A percentile compares a stretch with the other conserved stretches of the same genome.
Conservation (phyloP, 2,113 vertebrate species). For the Chaenocephalus aceratus region DNA sequence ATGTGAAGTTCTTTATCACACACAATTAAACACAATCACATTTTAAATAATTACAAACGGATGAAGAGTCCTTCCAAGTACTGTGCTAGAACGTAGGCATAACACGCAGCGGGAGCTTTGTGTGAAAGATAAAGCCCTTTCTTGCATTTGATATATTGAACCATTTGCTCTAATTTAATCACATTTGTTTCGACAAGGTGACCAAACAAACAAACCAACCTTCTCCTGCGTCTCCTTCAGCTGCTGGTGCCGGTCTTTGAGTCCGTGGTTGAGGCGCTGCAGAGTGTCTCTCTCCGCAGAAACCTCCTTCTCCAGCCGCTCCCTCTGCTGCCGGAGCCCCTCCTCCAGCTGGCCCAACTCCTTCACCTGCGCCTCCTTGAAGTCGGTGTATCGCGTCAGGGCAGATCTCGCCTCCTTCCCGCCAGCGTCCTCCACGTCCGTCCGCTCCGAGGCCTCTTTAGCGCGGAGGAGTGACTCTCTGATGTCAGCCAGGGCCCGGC, state of each 20-base stretch:
- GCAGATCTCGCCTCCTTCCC: conserved; percentile 74
- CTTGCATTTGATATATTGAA: neutral
- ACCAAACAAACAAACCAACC: no score
- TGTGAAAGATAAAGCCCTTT: neutral
- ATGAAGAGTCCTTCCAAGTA: neutral
- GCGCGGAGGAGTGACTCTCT: conserved; percentile 87
- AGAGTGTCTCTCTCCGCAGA: conserved; percentile 78
- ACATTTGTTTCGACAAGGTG: neutral
- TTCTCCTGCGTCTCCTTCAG: conserved; percentile 67
- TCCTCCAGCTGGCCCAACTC: conserved; percentile 85
- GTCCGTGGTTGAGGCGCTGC: conserved; percentile 64
- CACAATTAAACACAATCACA: neutral
- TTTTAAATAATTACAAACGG: no score
- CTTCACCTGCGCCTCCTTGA: conserved; percentile 89
- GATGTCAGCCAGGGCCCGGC: conserved; percentile 87
- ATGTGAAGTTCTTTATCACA: no score
- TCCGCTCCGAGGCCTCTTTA: conserved; percentile 84
- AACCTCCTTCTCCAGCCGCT: conserved; percentile 85
- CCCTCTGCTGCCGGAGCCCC: conserved; percentile 84
- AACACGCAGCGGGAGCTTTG: neutral
- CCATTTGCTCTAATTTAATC: no score
- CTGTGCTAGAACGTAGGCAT: neutral
- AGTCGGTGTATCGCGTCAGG: conserved; percentile 83
- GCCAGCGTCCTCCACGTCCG: conserved; percentile 76
- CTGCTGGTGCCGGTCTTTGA: conserved; percentile 68